Conservation (phyloP, 2,888 invertebrate species). For the Linnaemya vulpina region DNA sequence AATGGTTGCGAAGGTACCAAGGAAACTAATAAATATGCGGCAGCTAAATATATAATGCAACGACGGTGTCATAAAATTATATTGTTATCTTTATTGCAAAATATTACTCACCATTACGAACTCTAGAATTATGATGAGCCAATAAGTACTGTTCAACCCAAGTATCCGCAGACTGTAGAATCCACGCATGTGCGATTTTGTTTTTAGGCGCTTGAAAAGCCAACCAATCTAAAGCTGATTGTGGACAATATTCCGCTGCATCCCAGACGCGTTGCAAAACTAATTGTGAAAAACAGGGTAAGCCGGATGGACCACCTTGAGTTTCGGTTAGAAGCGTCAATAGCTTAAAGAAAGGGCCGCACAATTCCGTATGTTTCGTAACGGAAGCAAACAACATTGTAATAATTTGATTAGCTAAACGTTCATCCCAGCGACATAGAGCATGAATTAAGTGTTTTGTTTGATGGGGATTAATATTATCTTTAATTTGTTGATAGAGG, state of each 20-base stretch:
- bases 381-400: constrained; percentile 96
- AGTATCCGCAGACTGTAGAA: constrained; percentile 93
- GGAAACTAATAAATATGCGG: constrained; percentile 94
- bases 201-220: constrained; percentile 93
- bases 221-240: constrained; percentile 96
- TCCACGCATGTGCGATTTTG: constrained; percentile 95
- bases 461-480: constrained; percentile 95
- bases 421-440: constrained; percentile 94
- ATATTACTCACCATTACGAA: constrained; percentile 87
- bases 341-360: constrained; percentile 96
- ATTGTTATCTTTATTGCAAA: background rate
- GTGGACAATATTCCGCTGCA: constrained; percentile 94
- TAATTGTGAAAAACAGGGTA: constrained; percentile 95
- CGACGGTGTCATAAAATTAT: background rate
- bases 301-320: constrained; percentile 89
- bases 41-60: constrained; percentile 84
- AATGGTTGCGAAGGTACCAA: constrained; percentile 95
- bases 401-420: constrained; percentile 93
- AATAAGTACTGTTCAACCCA: constrained; percentile 96
- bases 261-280: constrained; percentile 95
- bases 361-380: constrained; percentile 93
- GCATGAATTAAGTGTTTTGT: constrained; percentile 96
- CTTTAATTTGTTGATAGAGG: constrained; percentile 96
- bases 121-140: constrained; percentile 92
- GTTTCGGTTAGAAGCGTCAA: constrained; percentile 94